Evolutionary conservation across 2,113 vertebrate species (phyloP).

Genomic region (Chascanopsetta lugubris): DNA sequence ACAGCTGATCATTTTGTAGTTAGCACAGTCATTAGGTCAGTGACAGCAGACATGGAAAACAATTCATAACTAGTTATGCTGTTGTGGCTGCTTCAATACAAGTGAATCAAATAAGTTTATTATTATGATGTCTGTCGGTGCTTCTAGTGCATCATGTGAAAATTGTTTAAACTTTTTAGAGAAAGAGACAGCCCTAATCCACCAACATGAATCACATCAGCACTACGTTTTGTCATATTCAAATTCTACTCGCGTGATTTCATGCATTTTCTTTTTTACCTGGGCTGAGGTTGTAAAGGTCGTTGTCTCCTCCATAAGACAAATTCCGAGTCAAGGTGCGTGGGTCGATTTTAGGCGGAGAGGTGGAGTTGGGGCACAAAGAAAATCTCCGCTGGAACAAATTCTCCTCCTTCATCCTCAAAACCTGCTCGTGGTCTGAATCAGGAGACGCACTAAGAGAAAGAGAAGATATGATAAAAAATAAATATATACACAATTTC

Average conservation of each 20-base stretch:
- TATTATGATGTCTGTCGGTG: too few relatives aligned
- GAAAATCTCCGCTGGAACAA: conserved; percentile 91
- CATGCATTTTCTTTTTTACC: conserved; percentile 74
- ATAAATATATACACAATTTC: not conserved
- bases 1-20: too few relatives aligned
- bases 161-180: too few relatives aligned
- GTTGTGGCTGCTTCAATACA: too few relatives aligned
- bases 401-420: conserved; percentile 96
- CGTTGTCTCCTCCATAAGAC: conserved; percentile 88
- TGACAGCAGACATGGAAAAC: too few relatives aligned
- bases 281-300: conserved; percentile 86
- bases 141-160: too few relatives aligned
- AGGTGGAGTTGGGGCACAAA: conserved; percentile 86
- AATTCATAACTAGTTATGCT: too few relatives aligned
- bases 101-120: too few relatives aligned
- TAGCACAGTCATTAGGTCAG: too few relatives aligned
- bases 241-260: not conserved
- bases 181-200: conserved; percentile 13
- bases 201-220: not conserved
- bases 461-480: not conserved
- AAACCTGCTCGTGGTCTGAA: conserved; percentile 85
- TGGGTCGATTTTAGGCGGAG: conserved; percentile 90
- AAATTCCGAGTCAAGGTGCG: conserved; percentile 86
- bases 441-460: conserved; percentile 4
- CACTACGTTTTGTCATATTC: not conserved